Evolutionary conservation across 2,888 invertebrate genomes (phyloP), one percentile per base, ranked within the genome.

Genomic region (Melinaea menophilus): DNA sequence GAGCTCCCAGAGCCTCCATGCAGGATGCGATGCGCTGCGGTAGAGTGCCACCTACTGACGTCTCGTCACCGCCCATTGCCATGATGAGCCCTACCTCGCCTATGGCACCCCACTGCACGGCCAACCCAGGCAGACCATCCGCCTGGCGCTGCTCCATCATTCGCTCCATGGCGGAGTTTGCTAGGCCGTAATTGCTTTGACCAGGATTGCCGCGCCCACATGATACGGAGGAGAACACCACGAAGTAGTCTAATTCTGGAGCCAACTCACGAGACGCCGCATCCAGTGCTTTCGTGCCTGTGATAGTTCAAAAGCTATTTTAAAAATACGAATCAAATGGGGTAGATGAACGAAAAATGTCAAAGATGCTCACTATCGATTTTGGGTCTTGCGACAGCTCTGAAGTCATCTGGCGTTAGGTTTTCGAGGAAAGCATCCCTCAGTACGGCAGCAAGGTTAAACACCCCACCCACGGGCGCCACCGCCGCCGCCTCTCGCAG

Each of bases 71-170:
- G 45, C 97, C 96, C 93, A 98, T 95, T 76, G 98, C 97, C 77
- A 96, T 88, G 66, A 99, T 93, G 63, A 99, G 92, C 60, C 99
- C 99, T 54, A 98, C 98, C 84, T 99, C 99, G 64, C 98, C 99
- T 77, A 99, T 96, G 66, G 99, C 99, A 72, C 99, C 99, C 99
- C 99, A 99, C 87, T 99, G 99, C 75, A 99, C 96, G 54, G 99
- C 98, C 58, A 95, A 82, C 34, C 82, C 99, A 35, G 98, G 98
- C 72, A 98, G 92, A 56, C 98, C 97, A 76, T 94, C 95, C 51
- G 92, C 92, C 86, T 95, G 95, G 63, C 98, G 93, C 66, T 92
- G 93, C 90, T 98, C 99, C 82, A 96, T 96, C 69, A 99, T 94
- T 69, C 99, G 93, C 89, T 99, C 99, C 99, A 99, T 99, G 55